These are phyloP conservation scores for Drosophila lini DNA, from an alignment of 1,140 invertebrate genomes.

Conservation along the genomic window DNA sequence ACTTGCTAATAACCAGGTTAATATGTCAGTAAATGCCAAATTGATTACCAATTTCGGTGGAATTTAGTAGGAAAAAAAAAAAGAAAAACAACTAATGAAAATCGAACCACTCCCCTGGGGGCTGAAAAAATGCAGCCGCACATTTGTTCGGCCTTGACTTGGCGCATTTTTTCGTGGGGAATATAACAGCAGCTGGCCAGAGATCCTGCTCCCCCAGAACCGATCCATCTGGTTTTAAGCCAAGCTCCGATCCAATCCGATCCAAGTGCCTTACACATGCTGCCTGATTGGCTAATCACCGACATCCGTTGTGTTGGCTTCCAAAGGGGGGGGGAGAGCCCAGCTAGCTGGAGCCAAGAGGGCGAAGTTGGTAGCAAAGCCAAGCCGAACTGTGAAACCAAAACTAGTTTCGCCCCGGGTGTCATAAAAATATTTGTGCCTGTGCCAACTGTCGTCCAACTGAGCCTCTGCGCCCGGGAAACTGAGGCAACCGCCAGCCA, in stretches of 20 bases:
- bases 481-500: conserved; percentile 11
- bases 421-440: conserved; percentile 71
- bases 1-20: conserved; percentile 11
- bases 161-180: conserved; percentile 14
- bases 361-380: background rate
- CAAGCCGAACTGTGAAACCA: background rate
- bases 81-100: background rate
- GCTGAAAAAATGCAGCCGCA: conserved; percentile 15
- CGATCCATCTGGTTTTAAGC: conserved; percentile 44
- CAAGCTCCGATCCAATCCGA: conserved; percentile 2
- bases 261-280: conserved; percentile 30
- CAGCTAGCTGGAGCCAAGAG: background rate
- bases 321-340: background rate
- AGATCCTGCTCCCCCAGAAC: conserved; percentile 39
- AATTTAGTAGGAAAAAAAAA: background rate
- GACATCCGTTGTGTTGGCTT: conserved; percentile 46
- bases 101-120: conserved; percentile 4
- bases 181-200: conserved; percentile 14
- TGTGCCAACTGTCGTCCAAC: conserved; percentile 26
- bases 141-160: conserved; percentile 42
- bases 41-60: conserved; percentile 7
- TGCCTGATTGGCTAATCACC: conserved; percentile 67
- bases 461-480: conserved; percentile 29
- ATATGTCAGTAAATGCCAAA: conserved; percentile 11
- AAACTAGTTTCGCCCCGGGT: conserved; percentile 60